phyloP scores from a whole-genome alignment of 2,797 vertebrate genomes.

The Miichthys miiuy region DNA sequence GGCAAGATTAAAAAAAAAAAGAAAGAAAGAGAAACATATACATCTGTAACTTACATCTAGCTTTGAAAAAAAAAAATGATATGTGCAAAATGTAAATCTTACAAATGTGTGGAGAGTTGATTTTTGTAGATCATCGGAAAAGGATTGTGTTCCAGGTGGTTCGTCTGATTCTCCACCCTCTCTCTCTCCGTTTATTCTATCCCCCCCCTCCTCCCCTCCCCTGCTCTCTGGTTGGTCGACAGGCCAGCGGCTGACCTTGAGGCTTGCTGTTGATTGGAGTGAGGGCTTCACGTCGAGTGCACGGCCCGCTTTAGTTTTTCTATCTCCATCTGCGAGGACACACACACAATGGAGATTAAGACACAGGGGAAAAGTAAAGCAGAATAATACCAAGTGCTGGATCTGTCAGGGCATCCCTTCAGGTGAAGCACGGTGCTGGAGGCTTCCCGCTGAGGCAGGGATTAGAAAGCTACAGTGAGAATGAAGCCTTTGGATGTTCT shows the following conservation, averaged over 20 bases:
- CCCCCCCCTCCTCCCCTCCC: slow-evolving; percentile 5
- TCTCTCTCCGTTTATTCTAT: slow-evolving; percentile 27
- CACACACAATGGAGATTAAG: background rate
- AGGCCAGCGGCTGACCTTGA: slow-evolving; percentile 42
- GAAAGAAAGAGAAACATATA: slow-evolving; percentile 81
- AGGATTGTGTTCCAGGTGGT: slow-evolving; percentile 67
- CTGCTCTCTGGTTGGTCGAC: slow-evolving; percentile 42
- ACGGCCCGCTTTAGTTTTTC: slow-evolving; percentile 92
- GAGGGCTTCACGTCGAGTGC: slow-evolving; percentile 86
- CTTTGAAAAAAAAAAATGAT: slow-evolving; percentile 78
- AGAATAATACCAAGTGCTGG: background rate
- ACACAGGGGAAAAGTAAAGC: background rate
- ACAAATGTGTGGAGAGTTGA: slow-evolving; percentile 79
- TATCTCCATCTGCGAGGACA: slow-evolving; percentile 89
- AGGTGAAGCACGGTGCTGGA: background rate
- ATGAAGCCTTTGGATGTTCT: background rate
- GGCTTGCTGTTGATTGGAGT: slow-evolving; percentile 37
- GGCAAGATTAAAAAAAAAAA: slow-evolving; percentile 86
- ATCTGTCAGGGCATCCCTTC: background rate
- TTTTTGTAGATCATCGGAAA: slow-evolving; percentile 76
- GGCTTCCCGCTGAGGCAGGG: slow-evolving; percentile 4
- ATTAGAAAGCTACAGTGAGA: slow-evolving; percentile 14
- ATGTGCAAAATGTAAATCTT: slow-evolving; percentile 88
- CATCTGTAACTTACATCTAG: slow-evolving; percentile 81
- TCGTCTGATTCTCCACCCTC: slow-evolving; percentile 26